phyloP scores from a whole-genome alignment of 2,113 vertebrate species.

The Tupaia tana region DNA sequence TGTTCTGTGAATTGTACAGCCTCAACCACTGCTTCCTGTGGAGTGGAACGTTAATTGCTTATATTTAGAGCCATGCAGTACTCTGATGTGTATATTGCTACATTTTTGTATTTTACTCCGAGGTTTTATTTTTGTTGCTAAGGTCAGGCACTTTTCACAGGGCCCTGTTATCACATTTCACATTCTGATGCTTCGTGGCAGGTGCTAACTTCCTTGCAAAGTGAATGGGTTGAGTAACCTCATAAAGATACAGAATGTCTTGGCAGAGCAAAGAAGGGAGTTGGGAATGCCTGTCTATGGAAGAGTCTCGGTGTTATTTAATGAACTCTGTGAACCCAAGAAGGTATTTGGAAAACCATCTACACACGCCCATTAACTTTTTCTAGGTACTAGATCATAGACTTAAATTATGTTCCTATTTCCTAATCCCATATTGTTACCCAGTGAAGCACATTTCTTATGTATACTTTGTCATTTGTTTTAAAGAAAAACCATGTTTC shows the following conservation, averaged over 20 bases:
- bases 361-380: conserved; percentile 62
- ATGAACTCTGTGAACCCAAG: conserved; percentile 59
- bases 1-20: neutral
- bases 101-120: conserved; percentile 30
- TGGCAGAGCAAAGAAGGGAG: conserved; percentile 62
- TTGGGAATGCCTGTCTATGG: conserved; percentile 49
- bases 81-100: neutral
- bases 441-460: neutral
- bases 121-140: conserved; percentile 74
- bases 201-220: conserved; percentile 80
- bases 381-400: conserved; percentile 19
- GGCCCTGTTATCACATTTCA: conserved; percentile 75
- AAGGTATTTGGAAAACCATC: conserved; percentile 64
- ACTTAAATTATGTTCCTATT: neutral
- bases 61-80: neutral
- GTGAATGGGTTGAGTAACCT: conserved; percentile 81
- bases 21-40: neutral
- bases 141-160: conserved; percentile 78
- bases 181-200: conserved; percentile 75
- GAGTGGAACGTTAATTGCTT: neutral
- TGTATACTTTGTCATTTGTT: neutral
- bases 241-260: conserved; percentile 82
- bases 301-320: conserved; percentile 44
- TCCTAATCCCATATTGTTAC: neutral
- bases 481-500: neutral